Percentiles rank a stretch among this genome's conserved stretches.
These are phyloP conservation scores for Lagenorhynchus albirostris DNA, from an alignment of 2,113 vertebrate genomes.

Conservation along the genomic window DNA sequence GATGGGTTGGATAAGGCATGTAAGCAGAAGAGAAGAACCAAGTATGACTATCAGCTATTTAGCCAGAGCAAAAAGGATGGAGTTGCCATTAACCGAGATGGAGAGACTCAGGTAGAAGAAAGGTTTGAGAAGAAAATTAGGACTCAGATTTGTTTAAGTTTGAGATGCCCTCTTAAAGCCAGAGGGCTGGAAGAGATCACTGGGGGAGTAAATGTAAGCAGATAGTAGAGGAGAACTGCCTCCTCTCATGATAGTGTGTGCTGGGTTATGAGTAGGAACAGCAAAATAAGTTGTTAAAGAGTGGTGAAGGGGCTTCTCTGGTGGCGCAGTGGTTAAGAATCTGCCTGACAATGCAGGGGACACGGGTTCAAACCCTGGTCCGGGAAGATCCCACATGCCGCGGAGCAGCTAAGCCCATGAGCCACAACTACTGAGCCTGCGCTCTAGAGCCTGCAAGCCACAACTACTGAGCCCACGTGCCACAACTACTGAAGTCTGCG, in stretches of 20 bases:
- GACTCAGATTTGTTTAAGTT: not conserved
- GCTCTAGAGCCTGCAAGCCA: no score
- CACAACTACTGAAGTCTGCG: no score
- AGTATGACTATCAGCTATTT: not conserved
- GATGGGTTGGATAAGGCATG: not conserved
- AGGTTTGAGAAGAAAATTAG: not conserved
- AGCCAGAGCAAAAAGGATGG: not conserved
- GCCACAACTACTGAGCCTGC: no score
- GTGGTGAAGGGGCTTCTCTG: no score
- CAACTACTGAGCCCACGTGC: no score
- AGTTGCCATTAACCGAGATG: not conserved
- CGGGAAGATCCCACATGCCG: no score
- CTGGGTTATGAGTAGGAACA: not conserved
- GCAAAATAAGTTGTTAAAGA: not conserved
- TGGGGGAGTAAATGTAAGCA: rapidly evolving
- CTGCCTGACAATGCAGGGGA: no score
- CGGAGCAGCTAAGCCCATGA: no score
- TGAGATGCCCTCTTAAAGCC: not conserved
- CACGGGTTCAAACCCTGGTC: no score
- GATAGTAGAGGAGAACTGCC: no score
- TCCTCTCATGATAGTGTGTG: not conserved
- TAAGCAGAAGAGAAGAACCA: not conserved
- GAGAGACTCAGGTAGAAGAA: not conserved
- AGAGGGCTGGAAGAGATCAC: not conserved
- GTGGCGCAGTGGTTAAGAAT: no score